phyloP scores from a whole-genome alignment of 2,888 invertebrate genomes.

The Hyposoter didymator region DNA sequence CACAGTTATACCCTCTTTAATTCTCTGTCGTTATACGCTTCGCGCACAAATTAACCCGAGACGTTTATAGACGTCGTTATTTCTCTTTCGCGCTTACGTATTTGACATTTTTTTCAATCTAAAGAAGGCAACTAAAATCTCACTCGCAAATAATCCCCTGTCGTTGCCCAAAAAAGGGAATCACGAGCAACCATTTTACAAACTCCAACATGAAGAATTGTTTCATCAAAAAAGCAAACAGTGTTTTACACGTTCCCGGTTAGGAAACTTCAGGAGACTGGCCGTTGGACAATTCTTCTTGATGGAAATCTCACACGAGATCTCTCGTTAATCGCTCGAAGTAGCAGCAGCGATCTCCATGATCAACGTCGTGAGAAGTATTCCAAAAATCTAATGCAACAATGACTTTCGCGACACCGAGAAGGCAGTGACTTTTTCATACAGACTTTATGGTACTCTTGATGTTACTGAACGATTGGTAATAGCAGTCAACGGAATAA shows the following conservation, averaged over 20 bases:
- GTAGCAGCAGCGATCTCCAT: background rate
- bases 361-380: background rate
- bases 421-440: background rate
- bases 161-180: background rate
- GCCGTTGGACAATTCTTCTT: background rate
- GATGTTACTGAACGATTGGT: constrained; percentile 4
- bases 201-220: background rate
- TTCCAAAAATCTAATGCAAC: background rate
- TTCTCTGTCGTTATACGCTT: constrained; percentile 50
- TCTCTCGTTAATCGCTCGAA: background rate
- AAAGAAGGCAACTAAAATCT: background rate
- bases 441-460: background rate
- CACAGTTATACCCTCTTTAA: constrained; percentile 57
- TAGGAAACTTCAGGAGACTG: background rate
- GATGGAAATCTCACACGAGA: background rate
- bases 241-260: background rate
- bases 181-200: background rate
- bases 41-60: constrained; percentile 49
- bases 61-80: constrained; percentile 54
- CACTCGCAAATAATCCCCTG: background rate
- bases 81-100: constrained; percentile 18
- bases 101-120: background rate
- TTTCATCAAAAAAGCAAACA: background rate
- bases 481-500: background rate
- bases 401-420: background rate